Evolutionary conservation across 2,113 vertebrate species (phyloP), one percentile per base, ranked within the genome.

Genomic region (Hypocryptadius cinnamomeus): DNA sequence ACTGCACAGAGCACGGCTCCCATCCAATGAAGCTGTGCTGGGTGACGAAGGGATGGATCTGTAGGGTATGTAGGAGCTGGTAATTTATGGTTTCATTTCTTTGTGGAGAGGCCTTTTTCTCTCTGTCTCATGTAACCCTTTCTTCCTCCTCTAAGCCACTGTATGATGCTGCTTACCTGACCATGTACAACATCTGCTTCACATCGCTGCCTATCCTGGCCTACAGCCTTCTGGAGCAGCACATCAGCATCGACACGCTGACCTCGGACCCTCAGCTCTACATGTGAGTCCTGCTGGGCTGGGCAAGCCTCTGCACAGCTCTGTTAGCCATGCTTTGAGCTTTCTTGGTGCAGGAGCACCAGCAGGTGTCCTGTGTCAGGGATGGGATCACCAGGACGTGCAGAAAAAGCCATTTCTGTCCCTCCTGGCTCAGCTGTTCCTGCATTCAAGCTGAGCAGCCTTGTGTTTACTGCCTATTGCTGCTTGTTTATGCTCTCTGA

Each of bases 151-250:
- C 76, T 73, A 96, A 99, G 99, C 99, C 99, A 22, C 98, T 99
- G 80, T 99, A 99, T n/a, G 99, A 99, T 91, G 99, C 99, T 70
- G 98, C 99, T 95, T 99, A 99, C 93, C 98, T 99, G 97, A 99
- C 99, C 94, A 99, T 99, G 99, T 99, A 99, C 98, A 99, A 99
- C 98, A 99, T 99, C 98, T 99, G 99, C 98, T 99, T 99, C 98
- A 99, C 99, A 8, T 99, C 99, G 15, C 98, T 99, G 86, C 99
- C 99, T 56, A 99, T 99, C 97, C 97, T 99, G 98, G 99, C 99
- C 15, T 99, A 99, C 96, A 99, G 99, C 96, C 98, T 99, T 8
- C 96, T 99, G 96, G 99, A 99, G 96, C 99, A 99, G 96, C 99
- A 99, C 69, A 98, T 99, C 97, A 97, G 93, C 91, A 98, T 99